A percentile compares a stretch with the other conserved stretches of the same genome.
These are phyloP conservation scores for Rhagologus leucostigma DNA, from an alignment of 2,113 vertebrate species.

Conservation along the genomic window DNA sequence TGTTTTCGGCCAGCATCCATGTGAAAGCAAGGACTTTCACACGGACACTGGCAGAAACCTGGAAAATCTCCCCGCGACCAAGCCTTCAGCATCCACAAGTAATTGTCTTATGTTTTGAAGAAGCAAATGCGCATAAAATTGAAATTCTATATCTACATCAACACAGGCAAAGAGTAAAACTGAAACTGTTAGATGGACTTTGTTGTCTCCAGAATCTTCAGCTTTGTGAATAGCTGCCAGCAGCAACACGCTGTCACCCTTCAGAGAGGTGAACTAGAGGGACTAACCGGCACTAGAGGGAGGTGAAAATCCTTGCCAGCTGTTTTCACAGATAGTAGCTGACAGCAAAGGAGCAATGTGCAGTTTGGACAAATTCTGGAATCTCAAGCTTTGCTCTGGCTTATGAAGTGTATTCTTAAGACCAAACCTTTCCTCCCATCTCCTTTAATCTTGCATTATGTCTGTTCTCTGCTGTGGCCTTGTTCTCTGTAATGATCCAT, in stretches of 20 bases:
- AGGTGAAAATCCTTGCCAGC: not conserved
- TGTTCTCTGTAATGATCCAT: not conserved
- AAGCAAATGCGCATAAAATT: not conserved
- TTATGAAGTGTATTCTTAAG: not conserved
- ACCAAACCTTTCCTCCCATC: not conserved
- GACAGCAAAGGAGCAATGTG: not conserved
- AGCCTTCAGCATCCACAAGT: too few relatives aligned
- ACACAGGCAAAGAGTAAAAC: not conserved
- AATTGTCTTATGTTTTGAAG: not conserved
- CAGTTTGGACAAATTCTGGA: not conserved
- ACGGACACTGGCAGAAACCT: too few relatives aligned
- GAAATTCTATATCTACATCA: not conserved
- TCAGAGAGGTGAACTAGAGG: not conserved
- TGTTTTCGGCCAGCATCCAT: too few relatives aligned
- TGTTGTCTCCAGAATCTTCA: not conserved
- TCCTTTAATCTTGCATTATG: not conserved
- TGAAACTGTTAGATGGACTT: not conserved
- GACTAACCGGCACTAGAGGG: not conserved
- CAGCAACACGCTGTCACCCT: not conserved
- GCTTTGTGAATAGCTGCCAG: not conserved
- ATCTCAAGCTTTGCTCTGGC: not conserved
- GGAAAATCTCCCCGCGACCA: too few relatives aligned
- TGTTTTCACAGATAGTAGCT: not conserved
- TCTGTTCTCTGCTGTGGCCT: not conserved
- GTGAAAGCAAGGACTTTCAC: too few relatives aligned